Evolutionary conservation across 1,140 invertebrate species (phyloP), one percentile per base, ranked within the genome.

Genomic region (Coboldia fuscipes): DNA sequence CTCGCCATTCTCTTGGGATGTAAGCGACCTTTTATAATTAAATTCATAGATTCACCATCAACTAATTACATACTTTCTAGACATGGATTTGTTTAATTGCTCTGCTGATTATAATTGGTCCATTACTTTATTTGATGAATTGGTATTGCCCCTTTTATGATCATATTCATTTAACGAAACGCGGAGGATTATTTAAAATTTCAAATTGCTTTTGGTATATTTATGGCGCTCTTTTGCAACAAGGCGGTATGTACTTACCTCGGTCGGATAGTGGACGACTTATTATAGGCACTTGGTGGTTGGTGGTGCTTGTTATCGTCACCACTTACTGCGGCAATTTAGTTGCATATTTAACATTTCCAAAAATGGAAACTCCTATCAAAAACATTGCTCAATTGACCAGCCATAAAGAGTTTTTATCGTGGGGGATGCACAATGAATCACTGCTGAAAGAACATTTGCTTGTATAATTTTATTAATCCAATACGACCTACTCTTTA

Each of bases 301-400:
- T 94, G 10, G 79, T 88, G 10, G 84, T 88, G 3, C 65, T 93
- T 36, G 76, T 93, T 0, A 62, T 90, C 1, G 76, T 89, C 0
- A 89, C 88, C 3, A 89, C 84, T 0, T 96, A 93, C 55, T 85
- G 80, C 24, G 86, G 86, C 5, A 90, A 85, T 55, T 63, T 94
- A 17, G 85, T 93, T 0, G 88, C 88, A 4, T 89, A 89, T 48
- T 62, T 96, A 7, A 93, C 89, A 1, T 92, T 93, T 49, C 85
- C 86, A 0, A 75, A 78, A 50, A 76, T 83, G 45, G 75, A 85
- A 45, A 63, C 66, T 5, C 66, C 79, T 0, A 70, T 90, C 1
- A 70, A 76, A 4, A 75, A 68, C 0, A 50, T 89, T 0, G 59
- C 70, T 6, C 76, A 86, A 43, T 47, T 90, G 1, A 41, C 83